Evolutionary conservation across 2,797 vertebrate genomes (phyloP).

Genomic region (Hydrocynus forskahlii): DNA sequence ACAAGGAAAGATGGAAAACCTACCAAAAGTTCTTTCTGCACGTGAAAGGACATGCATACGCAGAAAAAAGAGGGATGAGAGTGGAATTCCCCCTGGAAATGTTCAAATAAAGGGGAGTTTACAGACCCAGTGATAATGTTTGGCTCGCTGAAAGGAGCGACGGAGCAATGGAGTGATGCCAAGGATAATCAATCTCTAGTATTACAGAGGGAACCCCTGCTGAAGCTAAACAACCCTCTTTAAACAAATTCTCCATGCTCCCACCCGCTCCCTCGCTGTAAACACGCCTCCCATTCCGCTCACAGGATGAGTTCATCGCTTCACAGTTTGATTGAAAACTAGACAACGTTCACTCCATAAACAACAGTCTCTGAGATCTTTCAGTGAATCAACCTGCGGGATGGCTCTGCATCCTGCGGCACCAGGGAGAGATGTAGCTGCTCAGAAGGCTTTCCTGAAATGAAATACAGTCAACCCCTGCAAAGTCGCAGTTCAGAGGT

Average conservation of each 20-base stretch:
- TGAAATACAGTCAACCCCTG: too few species aligned
- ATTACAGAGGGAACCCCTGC: constrained; percentile 47
- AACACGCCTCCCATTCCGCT: constrained; percentile 42
- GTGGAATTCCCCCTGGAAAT: constrained; percentile 43
- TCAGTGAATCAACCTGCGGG: too few species aligned
- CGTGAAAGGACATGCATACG: neutral
- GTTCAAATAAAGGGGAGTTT: constrained; percentile 74
- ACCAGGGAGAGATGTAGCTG: too few species aligned
- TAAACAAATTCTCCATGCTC: constrained; percentile 38
- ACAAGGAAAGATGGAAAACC: neutral
- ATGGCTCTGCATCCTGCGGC: too few species aligned
- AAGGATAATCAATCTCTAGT: constrained; percentile 73
- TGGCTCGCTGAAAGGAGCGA: constrained; percentile 71
- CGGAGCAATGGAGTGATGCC: constrained; percentile 73
- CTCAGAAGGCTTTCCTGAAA: too few species aligned
- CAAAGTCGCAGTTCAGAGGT: too few species aligned
- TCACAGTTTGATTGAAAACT: constrained; percentile 40
- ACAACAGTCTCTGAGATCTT: too few species aligned
- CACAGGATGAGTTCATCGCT: constrained; percentile 48
- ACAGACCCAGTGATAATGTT: constrained; percentile 73
- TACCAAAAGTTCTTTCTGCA: neutral
- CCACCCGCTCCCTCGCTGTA: constrained; percentile 26
- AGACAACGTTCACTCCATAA: too few species aligned
- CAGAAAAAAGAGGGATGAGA: neutral
- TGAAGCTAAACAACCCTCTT: constrained; percentile 44